These are phyloP conservation scores for Mormoops blainvillei DNA, from an alignment of 2,113 vertebrate genomes.

Conservation along the genomic window DNA sequence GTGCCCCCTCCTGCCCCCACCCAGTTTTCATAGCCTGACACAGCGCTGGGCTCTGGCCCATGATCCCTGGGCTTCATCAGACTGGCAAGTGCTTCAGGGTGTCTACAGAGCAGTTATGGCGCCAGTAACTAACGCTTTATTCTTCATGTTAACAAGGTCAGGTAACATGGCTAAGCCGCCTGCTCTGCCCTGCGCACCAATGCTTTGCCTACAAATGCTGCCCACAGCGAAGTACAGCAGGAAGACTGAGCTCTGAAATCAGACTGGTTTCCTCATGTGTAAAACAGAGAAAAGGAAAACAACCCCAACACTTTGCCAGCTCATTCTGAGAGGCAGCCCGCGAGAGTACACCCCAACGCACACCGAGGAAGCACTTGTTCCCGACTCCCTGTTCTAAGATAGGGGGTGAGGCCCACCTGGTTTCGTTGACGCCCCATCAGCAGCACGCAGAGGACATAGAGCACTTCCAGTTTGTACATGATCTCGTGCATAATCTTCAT, in stretches of 20 bases:
- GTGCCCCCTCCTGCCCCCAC: rapidly evolving
- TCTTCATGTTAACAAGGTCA: not conserved
- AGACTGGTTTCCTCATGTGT: not conserved
- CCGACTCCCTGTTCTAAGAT: not conserved
- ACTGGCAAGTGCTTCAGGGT: not conserved
- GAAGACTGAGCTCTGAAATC: not conserved
- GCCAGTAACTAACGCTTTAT: not conserved
- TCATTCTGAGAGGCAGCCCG: not conserved
- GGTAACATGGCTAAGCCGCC: not conserved
- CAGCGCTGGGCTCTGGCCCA: not conserved
- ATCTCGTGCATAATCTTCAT: constrained; percentile 99
- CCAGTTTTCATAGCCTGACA: not conserved
- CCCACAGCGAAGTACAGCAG: not conserved
- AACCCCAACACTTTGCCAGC: not conserved
- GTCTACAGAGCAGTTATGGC: not conserved
- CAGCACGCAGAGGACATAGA: constrained; percentile 96
- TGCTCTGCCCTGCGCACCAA: not conserved
- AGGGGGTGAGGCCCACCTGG: constrained; percentile 83
- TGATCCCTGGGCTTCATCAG: not conserved
- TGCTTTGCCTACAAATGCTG: not conserved
- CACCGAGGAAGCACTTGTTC: not conserved
- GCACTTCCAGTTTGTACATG: constrained; percentile 99
- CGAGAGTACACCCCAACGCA: not conserved
- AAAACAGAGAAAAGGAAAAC: not conserved
- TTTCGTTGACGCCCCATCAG: constrained; percentile 98